Conservation (phyloP, 2,888 invertebrate genomes). For the Hypselothyrea guttata region DNA sequence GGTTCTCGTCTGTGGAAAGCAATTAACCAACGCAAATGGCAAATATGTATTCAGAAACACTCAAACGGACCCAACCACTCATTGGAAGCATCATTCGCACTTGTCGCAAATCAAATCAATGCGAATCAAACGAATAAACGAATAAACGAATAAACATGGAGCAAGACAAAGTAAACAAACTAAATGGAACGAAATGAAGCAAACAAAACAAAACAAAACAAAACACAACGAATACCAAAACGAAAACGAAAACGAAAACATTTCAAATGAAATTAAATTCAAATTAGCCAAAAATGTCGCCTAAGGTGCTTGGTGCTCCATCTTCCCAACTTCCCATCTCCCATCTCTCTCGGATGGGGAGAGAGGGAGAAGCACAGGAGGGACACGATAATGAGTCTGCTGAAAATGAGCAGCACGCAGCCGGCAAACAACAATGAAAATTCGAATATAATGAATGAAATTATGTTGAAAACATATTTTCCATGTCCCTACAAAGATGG, state of each 20-base stretch:
- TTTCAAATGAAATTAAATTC: conserved; percentile 58
- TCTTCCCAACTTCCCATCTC: too few relatives aligned
- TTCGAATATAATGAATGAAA: conserved; percentile 54
- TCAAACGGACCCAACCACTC: conserved; percentile 16
- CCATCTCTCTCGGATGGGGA: too few relatives aligned
- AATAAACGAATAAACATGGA: conserved; percentile 26
- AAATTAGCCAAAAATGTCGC: conserved; percentile 51
- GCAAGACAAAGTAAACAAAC: conserved; percentile 5
- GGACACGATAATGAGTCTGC: conserved; percentile 40
- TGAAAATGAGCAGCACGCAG: conserved; percentile 50
- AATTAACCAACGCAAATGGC: conserved; percentile 27
- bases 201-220: conserved; percentile 2
- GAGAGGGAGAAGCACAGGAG: conserved; percentile 4
- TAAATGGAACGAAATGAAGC: background rate
- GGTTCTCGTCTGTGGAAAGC: conserved; percentile 14
- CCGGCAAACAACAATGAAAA: conserved; percentile 36
- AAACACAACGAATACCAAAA: too few relatives aligned
- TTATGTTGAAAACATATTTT: conserved; percentile 59
- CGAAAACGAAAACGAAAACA: conserved; percentile 25
- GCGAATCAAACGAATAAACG: conserved; percentile 35
- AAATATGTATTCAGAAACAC: conserved; percentile 36
- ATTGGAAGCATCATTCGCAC: conserved; percentile 28
- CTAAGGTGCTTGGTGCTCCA: conserved; percentile 18
- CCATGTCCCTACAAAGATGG: conserved; percentile 10
- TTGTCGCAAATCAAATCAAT: conserved; percentile 43